phyloP scores from a whole-genome alignment of 92 coral and sea anemone species.

The Anthopleura xanthogrammica region DNA sequence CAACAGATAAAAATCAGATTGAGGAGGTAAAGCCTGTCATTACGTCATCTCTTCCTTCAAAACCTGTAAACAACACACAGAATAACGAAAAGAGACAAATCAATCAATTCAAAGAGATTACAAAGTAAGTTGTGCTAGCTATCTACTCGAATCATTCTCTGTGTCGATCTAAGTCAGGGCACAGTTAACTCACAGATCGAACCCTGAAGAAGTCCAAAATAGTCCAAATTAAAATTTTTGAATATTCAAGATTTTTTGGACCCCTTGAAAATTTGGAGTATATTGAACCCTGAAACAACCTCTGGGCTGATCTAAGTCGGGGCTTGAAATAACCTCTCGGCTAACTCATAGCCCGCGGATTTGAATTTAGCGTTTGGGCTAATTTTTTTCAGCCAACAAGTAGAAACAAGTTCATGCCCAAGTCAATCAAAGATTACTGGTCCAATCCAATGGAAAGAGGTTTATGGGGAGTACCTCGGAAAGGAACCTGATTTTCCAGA shows the following conservation, averaged over 20 bases:
- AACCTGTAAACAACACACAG: not conserved
- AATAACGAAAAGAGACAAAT: not conserved
- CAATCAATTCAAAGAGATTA: not conserved
- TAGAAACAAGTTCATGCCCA: not conserved
- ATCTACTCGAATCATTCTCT: not conserved
- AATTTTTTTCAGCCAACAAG: not conserved
- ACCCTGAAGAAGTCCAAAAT: too few relatives aligned
- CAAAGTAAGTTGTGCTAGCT: not conserved
- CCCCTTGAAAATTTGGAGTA: too few relatives aligned
- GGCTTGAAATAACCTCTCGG: too few relatives aligned
- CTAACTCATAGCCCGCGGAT: too few relatives aligned
- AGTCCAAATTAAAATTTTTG: too few relatives aligned
- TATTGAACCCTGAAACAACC: too few relatives aligned
- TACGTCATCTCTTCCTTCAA: not conserved
- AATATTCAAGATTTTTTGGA: too few relatives aligned
- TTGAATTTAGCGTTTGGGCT: not conserved
- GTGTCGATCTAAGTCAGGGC: too few relatives aligned
- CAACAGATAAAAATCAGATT: not conserved
- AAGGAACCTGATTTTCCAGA: not conserved
- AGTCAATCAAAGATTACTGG: slow-evolving; percentile 22
- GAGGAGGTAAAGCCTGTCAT: not conserved
- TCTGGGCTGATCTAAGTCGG: too few relatives aligned
- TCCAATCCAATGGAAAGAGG: slow-evolving; percentile 21
- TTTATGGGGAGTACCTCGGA: slow-evolving; percentile 27
- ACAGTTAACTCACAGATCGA: too few relatives aligned